Evolutionary conservation across 30 jellyfish, hydroid and myxozoan species (phyloP).

Genomic region (Aurelia sp.): DNA sequence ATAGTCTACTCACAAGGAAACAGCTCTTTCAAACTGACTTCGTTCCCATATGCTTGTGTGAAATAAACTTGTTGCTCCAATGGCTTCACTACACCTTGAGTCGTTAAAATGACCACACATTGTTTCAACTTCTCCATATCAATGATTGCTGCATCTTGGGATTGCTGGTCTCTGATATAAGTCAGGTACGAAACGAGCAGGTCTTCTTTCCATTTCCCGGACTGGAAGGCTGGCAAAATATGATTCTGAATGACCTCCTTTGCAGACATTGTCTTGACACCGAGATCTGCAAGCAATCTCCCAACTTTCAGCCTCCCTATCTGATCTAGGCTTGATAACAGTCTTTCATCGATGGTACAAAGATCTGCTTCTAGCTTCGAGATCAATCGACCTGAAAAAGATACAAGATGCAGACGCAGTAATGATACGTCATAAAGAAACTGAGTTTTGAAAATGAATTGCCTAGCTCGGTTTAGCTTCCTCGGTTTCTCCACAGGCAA

Average conservation of each 20-base stretch:
- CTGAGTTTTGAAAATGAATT: too few relatives aligned
- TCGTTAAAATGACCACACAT: conserved; percentile 51
- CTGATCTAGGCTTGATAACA: conserved; percentile 30
- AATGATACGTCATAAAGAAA: too few relatives aligned
- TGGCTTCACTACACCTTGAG: conserved; percentile 58
- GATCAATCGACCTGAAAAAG: conserved; percentile 4
- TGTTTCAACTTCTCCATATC: conserved; percentile 57
- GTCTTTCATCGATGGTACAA: conserved; percentile 25
- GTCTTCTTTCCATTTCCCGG: conserved; percentile 76
- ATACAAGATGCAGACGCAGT: too few relatives aligned
- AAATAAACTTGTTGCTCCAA: conserved; percentile 53
- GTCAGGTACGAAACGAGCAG: conserved; percentile 63
- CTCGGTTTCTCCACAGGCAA: too few relatives aligned
- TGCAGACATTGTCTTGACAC: conserved; percentile 71
- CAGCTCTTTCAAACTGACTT: conserved; percentile 22
- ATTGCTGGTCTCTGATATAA: conserved; percentile 61
- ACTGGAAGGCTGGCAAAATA: conserved; percentile 64
- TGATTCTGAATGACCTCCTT: conserved; percentile 57
- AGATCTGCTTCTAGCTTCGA: conserved; percentile 62
- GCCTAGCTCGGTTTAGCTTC: too few relatives aligned
- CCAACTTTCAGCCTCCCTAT: conserved; percentile 58
- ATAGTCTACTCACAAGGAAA: conserved; percentile 53
- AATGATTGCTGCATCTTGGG: conserved; percentile 20
- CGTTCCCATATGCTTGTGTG: conserved; percentile 62
- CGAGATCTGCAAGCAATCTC: conserved; percentile 75